These are phyloP conservation scores for Gambusia holbrooki DNA, from an alignment of 2,113 vertebrate genomes.

Conservation along the genomic window DNA sequence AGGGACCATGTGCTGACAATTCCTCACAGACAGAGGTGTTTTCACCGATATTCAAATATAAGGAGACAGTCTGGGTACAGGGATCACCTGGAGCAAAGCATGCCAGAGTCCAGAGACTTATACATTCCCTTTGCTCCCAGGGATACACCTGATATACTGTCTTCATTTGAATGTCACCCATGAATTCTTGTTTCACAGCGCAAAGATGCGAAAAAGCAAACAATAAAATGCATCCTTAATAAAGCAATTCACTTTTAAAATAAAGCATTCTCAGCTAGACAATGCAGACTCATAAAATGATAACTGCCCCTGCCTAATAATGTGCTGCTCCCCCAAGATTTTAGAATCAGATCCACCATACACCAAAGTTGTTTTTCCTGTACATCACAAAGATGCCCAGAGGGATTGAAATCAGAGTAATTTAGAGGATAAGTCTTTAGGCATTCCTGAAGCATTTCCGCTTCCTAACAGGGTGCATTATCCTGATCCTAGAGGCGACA, in stretches of 20 bases:
- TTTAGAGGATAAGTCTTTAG: neutral
- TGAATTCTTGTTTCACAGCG: slow-evolving; percentile 2
- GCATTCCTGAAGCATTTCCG: neutral
- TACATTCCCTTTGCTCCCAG: slow-evolving; percentile 18
- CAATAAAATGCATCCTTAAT: slow-evolving; percentile 2
- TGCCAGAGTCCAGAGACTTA: slow-evolving; percentile 28
- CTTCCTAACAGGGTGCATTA: neutral
- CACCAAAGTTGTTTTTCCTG: neutral
- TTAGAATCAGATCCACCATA: neutral
- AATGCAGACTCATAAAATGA: neutral
- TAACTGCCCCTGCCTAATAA: neutral
- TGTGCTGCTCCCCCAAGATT: too few relatives aligned
- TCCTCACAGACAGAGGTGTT: slow-evolving; percentile 61
- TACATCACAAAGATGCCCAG: neutral
- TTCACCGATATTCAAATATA: slow-evolving; percentile 73
- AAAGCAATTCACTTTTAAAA: neutral
- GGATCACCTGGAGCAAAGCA: slow-evolving; percentile 58
- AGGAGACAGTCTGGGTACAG: slow-evolving; percentile 59
- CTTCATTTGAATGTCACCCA: slow-evolving; percentile 8
- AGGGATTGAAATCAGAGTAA: neutral
- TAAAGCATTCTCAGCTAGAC: neutral
- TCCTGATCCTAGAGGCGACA: too few relatives aligned
- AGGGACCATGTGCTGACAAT: slow-evolving; percentile 48
- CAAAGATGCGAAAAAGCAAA: neutral
- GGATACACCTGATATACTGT: slow-evolving; percentile 19